phyloP scores from a whole-genome alignment of 1,140 invertebrate species.

The Drosophila punjabiensis region DNA sequence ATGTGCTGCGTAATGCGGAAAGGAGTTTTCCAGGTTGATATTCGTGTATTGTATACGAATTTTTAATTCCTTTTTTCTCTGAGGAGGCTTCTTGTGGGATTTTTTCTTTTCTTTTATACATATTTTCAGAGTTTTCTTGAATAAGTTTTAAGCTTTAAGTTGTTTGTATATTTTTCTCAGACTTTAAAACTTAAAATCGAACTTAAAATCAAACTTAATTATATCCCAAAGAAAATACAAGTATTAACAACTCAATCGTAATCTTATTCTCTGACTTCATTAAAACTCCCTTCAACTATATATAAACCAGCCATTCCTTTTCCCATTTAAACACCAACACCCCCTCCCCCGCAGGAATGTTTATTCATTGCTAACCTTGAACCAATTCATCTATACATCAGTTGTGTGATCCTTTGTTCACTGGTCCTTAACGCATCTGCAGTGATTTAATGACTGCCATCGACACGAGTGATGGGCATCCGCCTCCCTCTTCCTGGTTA shows the following conservation, averaged over 20 bases:
- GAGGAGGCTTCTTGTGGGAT: neutral
- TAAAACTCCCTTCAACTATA: neutral
- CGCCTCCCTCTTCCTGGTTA: slow-evolving; percentile 19
- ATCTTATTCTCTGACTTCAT: neutral
- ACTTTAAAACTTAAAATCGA: neutral
- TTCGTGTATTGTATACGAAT: neutral
- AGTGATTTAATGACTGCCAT: slow-evolving; percentile 65
- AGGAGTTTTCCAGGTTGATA: slow-evolving; percentile 19
- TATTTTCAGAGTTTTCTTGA: neutral
- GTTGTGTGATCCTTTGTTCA: slow-evolving; percentile 8
- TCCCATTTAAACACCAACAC: neutral
- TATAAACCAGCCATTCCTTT: neutral
- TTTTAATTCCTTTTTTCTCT: slow-evolving; percentile 9
- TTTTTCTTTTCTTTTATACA: too few species aligned
- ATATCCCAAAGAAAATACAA: neutral
- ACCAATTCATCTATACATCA: slow-evolving; percentile 25
- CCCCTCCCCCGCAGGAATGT: neutral
- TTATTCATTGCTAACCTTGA: slow-evolving; percentile 38
- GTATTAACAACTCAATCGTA: neutral
- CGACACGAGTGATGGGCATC: slow-evolving; percentile 37
- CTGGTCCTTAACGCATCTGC: slow-evolving; percentile 38
- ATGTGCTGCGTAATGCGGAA: neutral
- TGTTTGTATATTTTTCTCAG: neutral
- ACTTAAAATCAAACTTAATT: too few species aligned
- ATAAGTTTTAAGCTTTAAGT: neutral